Conservation (phyloP, 2,113 vertebrate genomes). For the Aphyosemion australe region DNA sequence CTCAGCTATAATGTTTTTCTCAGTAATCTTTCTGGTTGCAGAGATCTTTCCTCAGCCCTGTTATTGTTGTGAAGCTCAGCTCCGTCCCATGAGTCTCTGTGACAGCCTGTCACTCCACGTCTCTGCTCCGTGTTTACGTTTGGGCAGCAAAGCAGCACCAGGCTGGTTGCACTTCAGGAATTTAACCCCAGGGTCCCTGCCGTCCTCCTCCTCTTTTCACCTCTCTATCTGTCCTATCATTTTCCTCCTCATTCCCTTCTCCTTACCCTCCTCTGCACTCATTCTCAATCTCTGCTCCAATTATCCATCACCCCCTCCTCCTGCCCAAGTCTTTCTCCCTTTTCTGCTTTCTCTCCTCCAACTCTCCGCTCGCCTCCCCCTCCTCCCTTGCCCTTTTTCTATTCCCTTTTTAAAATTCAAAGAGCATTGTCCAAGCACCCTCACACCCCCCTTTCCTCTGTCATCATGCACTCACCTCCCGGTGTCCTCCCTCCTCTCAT, state of each 20-base stretch:
- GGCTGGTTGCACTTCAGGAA: slow-evolving; percentile 72
- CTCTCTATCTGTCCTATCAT: slow-evolving; percentile 23
- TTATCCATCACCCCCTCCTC: slow-evolving; percentile 13
- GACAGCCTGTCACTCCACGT: slow-evolving; percentile 60
- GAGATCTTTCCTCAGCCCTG: neutral
- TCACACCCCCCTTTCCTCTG: slow-evolving; percentile 26
- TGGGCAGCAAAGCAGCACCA: slow-evolving; percentile 62
- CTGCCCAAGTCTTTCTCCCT: neutral
- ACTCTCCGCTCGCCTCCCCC: slow-evolving; percentile 17
- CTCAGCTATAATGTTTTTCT: no score
- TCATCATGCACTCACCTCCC: slow-evolving; percentile 49
- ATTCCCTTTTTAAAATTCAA: slow-evolving; percentile 55
- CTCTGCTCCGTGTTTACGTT: slow-evolving; percentile 66
- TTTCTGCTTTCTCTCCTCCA: slow-evolving; percentile 20
- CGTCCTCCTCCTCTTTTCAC: slow-evolving; percentile 13
- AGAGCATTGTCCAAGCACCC: slow-evolving; percentile 41
- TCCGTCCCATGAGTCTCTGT: slow-evolving; percentile 38
- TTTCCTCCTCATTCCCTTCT: slow-evolving; percentile 15
- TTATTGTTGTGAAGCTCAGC: neutral
- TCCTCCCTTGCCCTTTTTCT: slow-evolving; percentile 17
- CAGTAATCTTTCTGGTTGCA: no score
- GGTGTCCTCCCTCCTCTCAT: slow-evolving; percentile 53
- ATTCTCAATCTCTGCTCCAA: slow-evolving; percentile 23
- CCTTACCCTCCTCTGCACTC: slow-evolving; percentile 11
- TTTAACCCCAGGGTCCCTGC: slow-evolving; percentile 56